phyloP scores from a whole-genome alignment of 2,797 vertebrate genomes.

The Picus viridis region DNA sequence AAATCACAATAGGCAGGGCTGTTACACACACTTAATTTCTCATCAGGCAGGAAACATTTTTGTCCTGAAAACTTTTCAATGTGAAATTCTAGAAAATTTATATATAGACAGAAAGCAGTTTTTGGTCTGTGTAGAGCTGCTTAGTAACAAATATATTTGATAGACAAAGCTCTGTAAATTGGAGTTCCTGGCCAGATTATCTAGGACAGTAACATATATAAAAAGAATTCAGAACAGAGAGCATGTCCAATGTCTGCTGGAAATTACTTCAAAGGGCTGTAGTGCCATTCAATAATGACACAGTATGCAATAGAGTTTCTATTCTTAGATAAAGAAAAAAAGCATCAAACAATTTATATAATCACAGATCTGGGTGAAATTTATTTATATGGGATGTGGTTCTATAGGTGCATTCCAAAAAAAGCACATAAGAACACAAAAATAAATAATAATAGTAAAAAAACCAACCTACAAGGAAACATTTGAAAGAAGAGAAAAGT shows the following conservation, averaged over 20 bases:
- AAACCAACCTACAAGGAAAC: neutral
- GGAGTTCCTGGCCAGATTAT: neutral
- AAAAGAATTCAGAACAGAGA: neutral
- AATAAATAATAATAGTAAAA: neutral
- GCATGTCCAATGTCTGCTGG: neutral
- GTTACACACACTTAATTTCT: neutral
- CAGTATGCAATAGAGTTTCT: neutral
- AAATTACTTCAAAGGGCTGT: neutral
- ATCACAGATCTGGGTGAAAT: neutral
- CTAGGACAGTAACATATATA: neutral
- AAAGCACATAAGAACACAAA: neutral
- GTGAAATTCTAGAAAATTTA: neutral
- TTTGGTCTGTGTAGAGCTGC: neutral
- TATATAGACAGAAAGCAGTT: neutral
- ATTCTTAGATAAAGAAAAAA: neutral
- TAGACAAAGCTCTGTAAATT: neutral
- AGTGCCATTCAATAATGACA: neutral
- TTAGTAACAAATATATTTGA: neutral
- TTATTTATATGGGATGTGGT: neutral
- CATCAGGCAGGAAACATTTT: neutral
- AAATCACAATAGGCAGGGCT: neutral
- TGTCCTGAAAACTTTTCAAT: neutral
- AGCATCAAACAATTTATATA: neutral
- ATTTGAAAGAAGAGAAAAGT: accelerated
- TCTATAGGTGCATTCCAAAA: neutral